A percentile compares a stretch with the other conserved stretches of the same genome.
phyloP scores from a whole-genome alignment of 2,797 vertebrate genomes.

The Scyliorhinus canicula region DNA sequence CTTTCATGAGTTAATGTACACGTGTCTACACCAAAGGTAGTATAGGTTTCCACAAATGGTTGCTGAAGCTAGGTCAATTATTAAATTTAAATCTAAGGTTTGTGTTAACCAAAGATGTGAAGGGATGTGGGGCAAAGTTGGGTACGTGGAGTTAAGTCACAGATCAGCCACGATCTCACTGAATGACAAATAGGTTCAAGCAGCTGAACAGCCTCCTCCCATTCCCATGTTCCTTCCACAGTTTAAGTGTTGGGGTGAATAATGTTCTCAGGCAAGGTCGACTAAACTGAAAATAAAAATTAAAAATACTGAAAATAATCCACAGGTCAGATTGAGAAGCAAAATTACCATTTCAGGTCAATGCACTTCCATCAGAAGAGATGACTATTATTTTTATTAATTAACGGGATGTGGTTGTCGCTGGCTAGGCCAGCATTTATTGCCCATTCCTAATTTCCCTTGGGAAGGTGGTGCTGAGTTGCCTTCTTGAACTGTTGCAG shows the following conservation, averaged over 20 bases:
- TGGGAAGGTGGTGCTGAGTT: no score
- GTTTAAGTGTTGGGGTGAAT: background rate
- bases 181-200: background rate
- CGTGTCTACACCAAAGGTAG: background rate
- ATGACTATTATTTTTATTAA: no score
- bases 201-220: background rate
- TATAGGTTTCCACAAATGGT: background rate
- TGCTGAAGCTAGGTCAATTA: background rate
- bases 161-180: background rate
- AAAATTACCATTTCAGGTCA: background rate
- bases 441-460: no score
- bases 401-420: no score
- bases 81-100: background rate
- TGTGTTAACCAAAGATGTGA: background rate
- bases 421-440: no score
- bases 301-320: background rate
- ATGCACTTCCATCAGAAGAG: background rate
- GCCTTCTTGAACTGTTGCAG: no score
- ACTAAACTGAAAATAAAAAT: background rate
- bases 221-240: background rate
- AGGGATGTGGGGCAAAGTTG: background rate
- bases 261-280: background rate
- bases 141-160: background rate
- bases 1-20: background rate
- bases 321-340: background rate